Evolutionary conservation across 2,888 invertebrate species (phyloP).

Genomic region (Artemia sinica): DNA sequence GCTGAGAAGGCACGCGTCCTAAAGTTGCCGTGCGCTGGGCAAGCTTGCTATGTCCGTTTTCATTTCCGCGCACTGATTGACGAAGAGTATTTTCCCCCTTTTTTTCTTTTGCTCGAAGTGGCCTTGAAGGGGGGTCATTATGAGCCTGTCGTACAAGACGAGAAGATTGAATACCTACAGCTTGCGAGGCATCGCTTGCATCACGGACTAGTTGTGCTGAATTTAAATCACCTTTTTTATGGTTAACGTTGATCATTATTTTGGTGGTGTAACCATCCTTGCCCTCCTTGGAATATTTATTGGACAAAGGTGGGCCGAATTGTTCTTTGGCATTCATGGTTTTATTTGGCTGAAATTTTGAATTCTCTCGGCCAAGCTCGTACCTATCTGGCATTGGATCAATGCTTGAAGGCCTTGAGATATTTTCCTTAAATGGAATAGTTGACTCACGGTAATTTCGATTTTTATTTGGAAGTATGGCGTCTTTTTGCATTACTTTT

Average conservation of each 20-base stretch:
- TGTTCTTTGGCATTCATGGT: neutral
- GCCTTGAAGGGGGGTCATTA: neutral
- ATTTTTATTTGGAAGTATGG: neutral
- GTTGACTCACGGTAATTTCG: neutral
- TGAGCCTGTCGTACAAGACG: constrained; percentile 11
- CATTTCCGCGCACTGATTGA: neutral
- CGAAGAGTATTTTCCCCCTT: neutral
- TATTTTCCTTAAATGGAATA: constrained; percentile 6
- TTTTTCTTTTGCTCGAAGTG: constrained; percentile 4
- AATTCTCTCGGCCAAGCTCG: neutral
- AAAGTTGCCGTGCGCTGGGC: neutral
- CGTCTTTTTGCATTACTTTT: constrained; percentile 11
- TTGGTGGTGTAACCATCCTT: neutral
- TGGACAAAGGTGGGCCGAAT: neutral
- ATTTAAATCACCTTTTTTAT: neutral
- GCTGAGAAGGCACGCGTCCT: constrained; percentile 11
- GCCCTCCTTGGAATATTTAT: neutral
- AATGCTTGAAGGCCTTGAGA: neutral
- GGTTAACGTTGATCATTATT: neutral
- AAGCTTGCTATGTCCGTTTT: neutral
- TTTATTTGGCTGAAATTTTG: neutral
- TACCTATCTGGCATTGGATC: neutral
- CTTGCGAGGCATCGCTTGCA: neutral
- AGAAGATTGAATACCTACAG: neutral
- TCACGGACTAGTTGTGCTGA: neutral